These are phyloP conservation scores for Campoletis sonorensis DNA, from an alignment of 1,140 invertebrate genomes.

Conservation along the genomic window DNA sequence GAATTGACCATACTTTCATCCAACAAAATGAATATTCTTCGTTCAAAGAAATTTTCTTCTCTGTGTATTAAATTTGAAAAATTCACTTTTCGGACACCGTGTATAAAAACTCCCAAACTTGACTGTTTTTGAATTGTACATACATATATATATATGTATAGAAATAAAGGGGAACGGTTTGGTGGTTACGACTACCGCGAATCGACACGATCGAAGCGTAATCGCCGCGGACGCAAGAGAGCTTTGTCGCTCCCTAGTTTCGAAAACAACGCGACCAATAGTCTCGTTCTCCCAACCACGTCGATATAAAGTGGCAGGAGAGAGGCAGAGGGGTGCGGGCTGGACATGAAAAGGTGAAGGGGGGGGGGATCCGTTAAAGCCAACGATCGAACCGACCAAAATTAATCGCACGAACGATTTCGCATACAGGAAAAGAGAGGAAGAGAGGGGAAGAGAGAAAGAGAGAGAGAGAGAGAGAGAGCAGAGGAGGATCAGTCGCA, in stretches of 20 bases:
- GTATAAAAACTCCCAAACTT: no score
- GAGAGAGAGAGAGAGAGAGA: background rate
- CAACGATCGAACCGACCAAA: conserved; percentile 28
- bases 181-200: conserved; percentile 27
- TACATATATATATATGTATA: no score
- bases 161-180: background rate
- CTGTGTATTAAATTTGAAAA: no score
- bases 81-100: no score
- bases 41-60: no score
- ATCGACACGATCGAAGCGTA: conserved; percentile 39
- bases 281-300: conserved; percentile 14
- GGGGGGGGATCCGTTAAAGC: background rate
- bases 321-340: no score
- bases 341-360: no score
- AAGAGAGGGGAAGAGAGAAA: background rate
- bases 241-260: background rate
- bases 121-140: no score
- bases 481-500: background rate
- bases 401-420: conserved; percentile 32
- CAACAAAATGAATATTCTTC: no score
- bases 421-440: conserved; percentile 1
- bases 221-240: conserved; percentile 6
- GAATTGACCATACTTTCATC: no score
- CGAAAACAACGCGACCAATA: conserved; percentile 16
- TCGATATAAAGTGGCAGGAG: background rate